A percentile compares a stretch with the other conserved stretches of the same genome.
These are phyloP conservation scores for Hycleus phaleratus DNA, from an alignment of 1,140 invertebrate genomes.

Conservation along the genomic window DNA sequence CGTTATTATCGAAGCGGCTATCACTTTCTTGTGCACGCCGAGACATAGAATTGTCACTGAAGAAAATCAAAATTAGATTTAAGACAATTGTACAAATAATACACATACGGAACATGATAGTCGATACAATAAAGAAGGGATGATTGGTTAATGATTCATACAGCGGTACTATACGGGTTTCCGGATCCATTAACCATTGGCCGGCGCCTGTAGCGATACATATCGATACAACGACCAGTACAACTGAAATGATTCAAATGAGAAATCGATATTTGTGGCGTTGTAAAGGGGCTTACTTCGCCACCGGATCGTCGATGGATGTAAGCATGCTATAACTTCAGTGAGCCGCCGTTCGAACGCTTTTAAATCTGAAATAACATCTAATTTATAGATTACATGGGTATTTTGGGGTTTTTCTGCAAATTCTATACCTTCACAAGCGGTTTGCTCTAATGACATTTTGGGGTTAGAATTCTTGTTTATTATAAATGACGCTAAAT, in stretches of 20 bases:
- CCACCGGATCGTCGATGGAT: slow-evolving; percentile 87
- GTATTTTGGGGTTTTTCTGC: slow-evolving; percentile 20
- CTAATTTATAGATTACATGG: slow-evolving; percentile 34
- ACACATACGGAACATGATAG: slow-evolving; percentile 64
- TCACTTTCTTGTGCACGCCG: slow-evolving; percentile 91
- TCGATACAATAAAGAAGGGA: slow-evolving; percentile 91
- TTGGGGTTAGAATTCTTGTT: not conserved
- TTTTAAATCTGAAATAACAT: slow-evolving; percentile 78
- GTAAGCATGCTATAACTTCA: slow-evolving; percentile 91
- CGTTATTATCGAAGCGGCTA: slow-evolving; percentile 93
- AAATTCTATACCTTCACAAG: slow-evolving; percentile 58
- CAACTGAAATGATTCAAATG: slow-evolving; percentile 52
- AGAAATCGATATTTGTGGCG: slow-evolving; percentile 7
- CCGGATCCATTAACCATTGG: slow-evolving; percentile 90
- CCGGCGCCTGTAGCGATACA: slow-evolving; percentile 88
- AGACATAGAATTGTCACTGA: slow-evolving; percentile 78
- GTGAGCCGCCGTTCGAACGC: slow-evolving; percentile 92
- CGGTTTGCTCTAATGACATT: slow-evolving; percentile 63
- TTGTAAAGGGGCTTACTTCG: slow-evolving; percentile 58
- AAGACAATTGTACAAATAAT: not conserved
- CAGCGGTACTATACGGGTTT: slow-evolving; percentile 79
- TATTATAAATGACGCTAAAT: not conserved
- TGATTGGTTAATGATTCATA: slow-evolving; percentile 89
- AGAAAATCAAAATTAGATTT: slow-evolving; percentile 36
- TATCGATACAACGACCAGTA: slow-evolving; percentile 74